Percentiles rank a stretch among this genome's conserved stretches.
phyloP scores from a whole-genome alignment of 1,140 invertebrate genomes.

The Neuroterus valhalla region DNA sequence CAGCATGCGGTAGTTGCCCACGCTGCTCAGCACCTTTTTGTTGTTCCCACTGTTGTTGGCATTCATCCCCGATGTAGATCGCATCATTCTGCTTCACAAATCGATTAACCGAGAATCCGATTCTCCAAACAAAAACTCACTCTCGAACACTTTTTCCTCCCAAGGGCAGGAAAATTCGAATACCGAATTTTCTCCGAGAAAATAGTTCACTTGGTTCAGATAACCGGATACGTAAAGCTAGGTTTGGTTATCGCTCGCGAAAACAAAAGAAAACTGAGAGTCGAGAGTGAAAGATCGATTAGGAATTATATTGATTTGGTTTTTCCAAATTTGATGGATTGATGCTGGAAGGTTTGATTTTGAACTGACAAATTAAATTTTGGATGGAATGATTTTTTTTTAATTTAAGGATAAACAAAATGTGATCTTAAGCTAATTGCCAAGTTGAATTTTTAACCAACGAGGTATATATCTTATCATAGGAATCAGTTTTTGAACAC shows the following conservation, averaged over 20 bases:
- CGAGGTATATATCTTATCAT: too few relatives aligned
- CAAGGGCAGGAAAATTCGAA: background rate
- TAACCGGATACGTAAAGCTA: background rate
- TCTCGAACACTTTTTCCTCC: background rate
- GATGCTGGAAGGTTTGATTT: too few relatives aligned
- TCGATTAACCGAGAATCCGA: background rate
- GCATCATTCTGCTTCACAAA: background rate
- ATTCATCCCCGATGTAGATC: constrained; percentile 1
- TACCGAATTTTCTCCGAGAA: background rate
- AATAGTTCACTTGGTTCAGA: background rate
- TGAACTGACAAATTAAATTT: too few relatives aligned
- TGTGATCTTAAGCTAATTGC: too few relatives aligned
- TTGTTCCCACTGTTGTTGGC: constrained; percentile 3
- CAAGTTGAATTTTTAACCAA: too few relatives aligned
- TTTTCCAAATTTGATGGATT: too few relatives aligned
- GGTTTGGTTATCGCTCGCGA: background rate
- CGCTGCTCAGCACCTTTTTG: constrained; percentile 56
- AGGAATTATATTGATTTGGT: background rate
- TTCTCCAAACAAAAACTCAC: background rate
- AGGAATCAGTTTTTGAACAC: too few relatives aligned
- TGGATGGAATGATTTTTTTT: too few relatives aligned
- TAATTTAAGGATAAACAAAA: too few relatives aligned
- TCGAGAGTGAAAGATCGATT: background rate
- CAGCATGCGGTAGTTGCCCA: constrained; percentile 78
- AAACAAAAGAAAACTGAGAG: background rate